Evolutionary conservation across 2,113 vertebrate species (phyloP).

Genomic region (Sylvicapra grimmia): DNA sequence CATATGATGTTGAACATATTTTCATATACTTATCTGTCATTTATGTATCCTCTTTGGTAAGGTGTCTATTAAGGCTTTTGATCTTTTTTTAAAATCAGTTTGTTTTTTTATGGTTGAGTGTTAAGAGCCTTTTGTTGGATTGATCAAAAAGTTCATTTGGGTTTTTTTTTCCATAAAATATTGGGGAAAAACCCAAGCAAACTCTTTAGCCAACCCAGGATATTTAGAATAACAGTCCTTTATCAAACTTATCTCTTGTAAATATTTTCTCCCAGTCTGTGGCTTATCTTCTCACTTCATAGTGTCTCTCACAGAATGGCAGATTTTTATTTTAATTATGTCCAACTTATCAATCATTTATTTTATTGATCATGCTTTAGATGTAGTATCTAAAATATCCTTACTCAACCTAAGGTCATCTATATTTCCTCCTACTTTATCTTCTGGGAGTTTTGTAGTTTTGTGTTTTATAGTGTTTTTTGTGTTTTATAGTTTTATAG

Average conservation of each 20-base stretch:
- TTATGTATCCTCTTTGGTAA: neutral
- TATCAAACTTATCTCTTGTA: neutral
- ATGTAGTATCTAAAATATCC: neutral
- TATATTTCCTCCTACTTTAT: neutral
- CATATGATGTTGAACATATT: neutral
- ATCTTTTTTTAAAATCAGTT: neutral
- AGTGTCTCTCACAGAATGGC: neutral
- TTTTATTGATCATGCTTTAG: neutral
- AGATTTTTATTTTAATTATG: neutral
- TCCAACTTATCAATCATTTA: neutral
- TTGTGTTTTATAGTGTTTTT: neutral
- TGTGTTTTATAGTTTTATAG: neutral
- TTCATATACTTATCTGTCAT: neutral
- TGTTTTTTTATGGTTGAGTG: neutral
- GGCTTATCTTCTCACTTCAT: neutral
- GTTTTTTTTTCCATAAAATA: neutral
- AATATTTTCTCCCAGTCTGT: neutral
- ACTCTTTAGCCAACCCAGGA: neutral
- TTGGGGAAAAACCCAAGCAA: neutral
- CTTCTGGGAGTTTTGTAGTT: neutral
- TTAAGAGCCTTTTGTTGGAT: neutral
- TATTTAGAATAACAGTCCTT: neutral
- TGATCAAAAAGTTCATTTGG: neutral
- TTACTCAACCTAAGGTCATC: neutral
- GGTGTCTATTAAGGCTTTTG: neutral